Conservation (phyloP, 2,113 vertebrate species). For the Apeltes quadracus region DNA sequence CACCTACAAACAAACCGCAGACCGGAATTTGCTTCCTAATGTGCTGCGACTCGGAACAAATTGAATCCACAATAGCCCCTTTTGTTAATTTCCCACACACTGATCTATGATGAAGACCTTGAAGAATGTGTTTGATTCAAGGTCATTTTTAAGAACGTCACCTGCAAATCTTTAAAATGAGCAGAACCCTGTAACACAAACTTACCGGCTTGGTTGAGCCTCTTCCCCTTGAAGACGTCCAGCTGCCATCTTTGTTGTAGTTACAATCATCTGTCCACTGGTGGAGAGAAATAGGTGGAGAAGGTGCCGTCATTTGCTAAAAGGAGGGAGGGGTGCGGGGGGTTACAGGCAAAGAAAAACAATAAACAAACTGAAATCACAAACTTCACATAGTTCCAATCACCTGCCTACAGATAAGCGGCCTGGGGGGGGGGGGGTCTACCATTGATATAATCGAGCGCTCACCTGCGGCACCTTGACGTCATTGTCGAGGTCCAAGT, state of each 20-base stretch:
- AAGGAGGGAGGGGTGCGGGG: no score
- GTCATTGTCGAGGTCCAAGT: slow-evolving; percentile 84
- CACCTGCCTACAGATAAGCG: no score
- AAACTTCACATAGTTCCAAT: no score
- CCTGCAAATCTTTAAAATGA: neutral
- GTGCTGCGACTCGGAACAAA: neutral
- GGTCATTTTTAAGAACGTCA: neutral
- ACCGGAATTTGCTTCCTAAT: neutral
- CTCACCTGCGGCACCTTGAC: slow-evolving; percentile 90
- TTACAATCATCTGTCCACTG: slow-evolving; percentile 94
- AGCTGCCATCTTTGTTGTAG: slow-evolving; percentile 87
- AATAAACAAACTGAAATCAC: neutral
- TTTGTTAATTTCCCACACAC: neutral
- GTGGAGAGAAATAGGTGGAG: slow-evolving; percentile 15
- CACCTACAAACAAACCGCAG: neutral
- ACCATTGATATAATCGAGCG: neutral
- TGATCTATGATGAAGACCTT: neutral
- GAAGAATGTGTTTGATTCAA: neutral
- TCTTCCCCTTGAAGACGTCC: slow-evolving; percentile 88
- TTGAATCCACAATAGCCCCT: neutral
- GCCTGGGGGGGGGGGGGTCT: no score
- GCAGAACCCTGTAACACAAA: neutral
- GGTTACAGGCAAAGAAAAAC: neutral
- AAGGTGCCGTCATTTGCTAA: neutral
- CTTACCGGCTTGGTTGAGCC: slow-evolving; percentile 84